phyloP scores from a whole-genome alignment of 2,797 vertebrate genomes.

The Melopsittacus undulatus region DNA sequence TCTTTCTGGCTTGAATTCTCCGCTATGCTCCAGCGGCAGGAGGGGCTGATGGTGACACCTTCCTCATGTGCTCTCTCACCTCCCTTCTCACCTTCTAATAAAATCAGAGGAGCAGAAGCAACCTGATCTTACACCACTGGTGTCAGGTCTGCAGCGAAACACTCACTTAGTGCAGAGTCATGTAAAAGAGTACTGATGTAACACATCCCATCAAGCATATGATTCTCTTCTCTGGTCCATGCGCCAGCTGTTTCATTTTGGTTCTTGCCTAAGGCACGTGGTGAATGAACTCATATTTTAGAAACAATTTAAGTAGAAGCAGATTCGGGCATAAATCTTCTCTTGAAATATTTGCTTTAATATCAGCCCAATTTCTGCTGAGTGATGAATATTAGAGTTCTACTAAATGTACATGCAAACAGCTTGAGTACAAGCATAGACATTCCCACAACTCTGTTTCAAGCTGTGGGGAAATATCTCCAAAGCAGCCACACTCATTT shows the following conservation, averaged over 20 bases:
- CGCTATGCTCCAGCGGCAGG: accelerated
- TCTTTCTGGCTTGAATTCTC: not conserved
- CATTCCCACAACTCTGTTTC: slow-evolving; percentile 43
- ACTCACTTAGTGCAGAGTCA: not conserved
- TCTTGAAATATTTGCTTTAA: slow-evolving; percentile 57
- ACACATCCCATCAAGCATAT: not conserved
- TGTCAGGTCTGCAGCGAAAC: not conserved
- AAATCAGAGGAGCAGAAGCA: not conserved
- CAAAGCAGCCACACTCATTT: slow-evolving; percentile 40
- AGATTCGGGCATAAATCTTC: slow-evolving; percentile 60
- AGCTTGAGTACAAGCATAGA: slow-evolving; percentile 60
- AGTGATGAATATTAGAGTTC: slow-evolving; percentile 64
- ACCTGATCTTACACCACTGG: not conserved
- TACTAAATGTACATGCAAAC: slow-evolving; percentile 61
- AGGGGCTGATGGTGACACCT: not conserved
- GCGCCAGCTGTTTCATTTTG: slow-evolving; percentile 49
- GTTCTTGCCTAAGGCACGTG: slow-evolving; percentile 30
- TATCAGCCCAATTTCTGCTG: slow-evolving; percentile 50
- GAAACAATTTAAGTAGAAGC: slow-evolving; percentile 59
- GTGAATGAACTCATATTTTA: slow-evolving; percentile 52
- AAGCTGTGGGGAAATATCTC: slow-evolving; percentile 60
- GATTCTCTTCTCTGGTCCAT: not conserved
- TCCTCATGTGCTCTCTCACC: not conserved
- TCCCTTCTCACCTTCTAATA: not conserved
- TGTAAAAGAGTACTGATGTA: not conserved